These are phyloP conservation scores for Boulengeromyrus knoepffleri DNA, from an alignment of 2,113 vertebrate genomes.

Conservation along the genomic window DNA sequence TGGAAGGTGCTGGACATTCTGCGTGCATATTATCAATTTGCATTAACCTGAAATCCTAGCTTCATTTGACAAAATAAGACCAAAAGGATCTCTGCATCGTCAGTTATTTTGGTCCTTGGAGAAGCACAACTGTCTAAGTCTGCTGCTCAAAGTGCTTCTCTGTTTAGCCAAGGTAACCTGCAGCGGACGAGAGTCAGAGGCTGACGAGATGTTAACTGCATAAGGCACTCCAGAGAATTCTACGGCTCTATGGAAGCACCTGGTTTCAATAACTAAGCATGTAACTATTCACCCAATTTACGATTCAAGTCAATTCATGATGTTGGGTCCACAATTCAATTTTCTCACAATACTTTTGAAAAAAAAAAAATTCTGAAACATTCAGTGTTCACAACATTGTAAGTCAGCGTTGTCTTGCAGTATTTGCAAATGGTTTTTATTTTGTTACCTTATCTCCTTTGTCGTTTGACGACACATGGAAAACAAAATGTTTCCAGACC, in stretches of 20 bases:
- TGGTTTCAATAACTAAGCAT: not conserved
- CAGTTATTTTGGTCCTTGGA: not conserved
- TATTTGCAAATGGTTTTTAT: not conserved
- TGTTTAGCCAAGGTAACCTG: not conserved
- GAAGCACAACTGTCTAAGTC: not conserved
- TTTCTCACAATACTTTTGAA: not conserved
- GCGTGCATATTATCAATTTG: not conserved
- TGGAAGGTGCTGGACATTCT: not conserved
- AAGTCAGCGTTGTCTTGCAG: not conserved
- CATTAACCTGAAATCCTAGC: not conserved
- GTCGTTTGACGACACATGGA: not conserved
- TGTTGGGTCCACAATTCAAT: not conserved
- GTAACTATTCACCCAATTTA: not conserved
- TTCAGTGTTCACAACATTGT: not conserved
- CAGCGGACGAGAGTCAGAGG: not conserved
- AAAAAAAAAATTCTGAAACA: not conserved
- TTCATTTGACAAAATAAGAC: not conserved
- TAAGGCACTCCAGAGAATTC: not conserved
- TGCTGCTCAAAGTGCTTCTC: not conserved
- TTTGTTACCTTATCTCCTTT: not conserved
- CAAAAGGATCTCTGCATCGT: not conserved
- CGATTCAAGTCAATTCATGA: not conserved
- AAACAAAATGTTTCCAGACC: not conserved
- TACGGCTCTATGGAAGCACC: not conserved
- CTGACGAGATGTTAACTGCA: not conserved